Percentiles rank a stretch among this genome's conserved stretches.
These are phyloP conservation scores for Falcunculus frontatus DNA, from an alignment of 2,113 vertebrate genomes.

Conservation along the genomic window DNA sequence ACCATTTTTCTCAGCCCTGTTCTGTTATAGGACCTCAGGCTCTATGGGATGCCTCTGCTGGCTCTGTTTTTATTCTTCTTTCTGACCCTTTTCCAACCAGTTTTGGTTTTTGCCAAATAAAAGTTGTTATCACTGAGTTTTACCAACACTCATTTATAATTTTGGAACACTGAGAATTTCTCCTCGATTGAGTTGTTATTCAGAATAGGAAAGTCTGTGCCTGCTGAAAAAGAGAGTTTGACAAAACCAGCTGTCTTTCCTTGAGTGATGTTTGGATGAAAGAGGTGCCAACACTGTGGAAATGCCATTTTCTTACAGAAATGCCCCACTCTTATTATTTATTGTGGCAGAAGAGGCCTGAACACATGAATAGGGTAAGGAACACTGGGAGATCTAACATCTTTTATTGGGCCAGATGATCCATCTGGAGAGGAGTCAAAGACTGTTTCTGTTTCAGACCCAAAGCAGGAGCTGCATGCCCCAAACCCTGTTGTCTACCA, in stretches of 20 bases:
- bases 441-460: not conserved
- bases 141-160: not conserved
- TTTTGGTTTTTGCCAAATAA: not conserved
- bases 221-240: not conserved
- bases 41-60: not conserved
- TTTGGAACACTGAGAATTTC: not conserved
- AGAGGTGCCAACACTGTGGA: not conserved
- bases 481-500: not conserved
- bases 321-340: not conserved
- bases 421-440: constrained; percentile 4
- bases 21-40: not conserved
- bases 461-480: not conserved
- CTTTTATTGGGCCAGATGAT: constrained; percentile 16
- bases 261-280: not conserved
- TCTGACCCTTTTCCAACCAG: not conserved
- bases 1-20: not conserved
- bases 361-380: not conserved
- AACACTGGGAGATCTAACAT: not conserved
- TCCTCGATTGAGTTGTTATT: not conserved
- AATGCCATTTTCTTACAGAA: constrained; percentile 1
- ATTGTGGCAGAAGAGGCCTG: not conserved
- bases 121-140: not conserved
- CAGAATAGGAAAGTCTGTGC: not conserved
- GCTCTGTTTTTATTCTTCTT: not conserved
- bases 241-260: not conserved